Evolutionary conservation across 2,797 vertebrate genomes (phyloP).

Genomic region (Eurystomus glaucurus): DNA sequence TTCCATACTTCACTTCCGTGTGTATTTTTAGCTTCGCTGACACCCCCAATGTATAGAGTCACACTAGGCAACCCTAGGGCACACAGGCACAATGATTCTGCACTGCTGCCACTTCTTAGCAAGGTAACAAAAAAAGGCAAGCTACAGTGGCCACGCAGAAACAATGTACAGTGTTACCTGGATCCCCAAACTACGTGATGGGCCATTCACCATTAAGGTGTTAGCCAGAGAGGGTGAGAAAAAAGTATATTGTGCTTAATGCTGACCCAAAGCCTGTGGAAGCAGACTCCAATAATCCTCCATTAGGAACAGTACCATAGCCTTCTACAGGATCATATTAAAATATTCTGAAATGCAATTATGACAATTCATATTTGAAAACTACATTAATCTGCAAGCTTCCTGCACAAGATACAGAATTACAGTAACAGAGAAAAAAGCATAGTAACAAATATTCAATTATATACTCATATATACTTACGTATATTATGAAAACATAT

Average conservation of each 20-base stretch:
- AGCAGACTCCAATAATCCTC: neutral
- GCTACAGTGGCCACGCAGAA: neutral
- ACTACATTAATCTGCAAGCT: neutral
- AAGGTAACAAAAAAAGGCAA: neutral
- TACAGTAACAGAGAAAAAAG: neutral
- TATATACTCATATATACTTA: neutral
- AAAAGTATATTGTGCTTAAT: neutral
- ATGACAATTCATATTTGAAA: neutral
- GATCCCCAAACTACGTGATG: neutral
- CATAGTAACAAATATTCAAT: neutral
- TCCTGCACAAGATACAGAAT: neutral
- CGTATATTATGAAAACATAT: neutral
- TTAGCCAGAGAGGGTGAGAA: neutral
- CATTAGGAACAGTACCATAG: neutral
- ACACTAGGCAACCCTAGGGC: neutral
- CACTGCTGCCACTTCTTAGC: neutral
- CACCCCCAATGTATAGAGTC: neutral
- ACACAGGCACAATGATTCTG: neutral
- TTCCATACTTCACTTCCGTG: neutral
- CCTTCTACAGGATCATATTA: neutral
- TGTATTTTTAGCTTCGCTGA: conserved; percentile 28
- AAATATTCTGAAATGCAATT: neutral
- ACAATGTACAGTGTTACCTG: neutral
- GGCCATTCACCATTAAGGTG: neutral
- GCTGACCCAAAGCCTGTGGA: neutral